phyloP scores from a whole-genome alignment of 2,797 vertebrate genomes.

The Luscinia megarhynchos region DNA sequence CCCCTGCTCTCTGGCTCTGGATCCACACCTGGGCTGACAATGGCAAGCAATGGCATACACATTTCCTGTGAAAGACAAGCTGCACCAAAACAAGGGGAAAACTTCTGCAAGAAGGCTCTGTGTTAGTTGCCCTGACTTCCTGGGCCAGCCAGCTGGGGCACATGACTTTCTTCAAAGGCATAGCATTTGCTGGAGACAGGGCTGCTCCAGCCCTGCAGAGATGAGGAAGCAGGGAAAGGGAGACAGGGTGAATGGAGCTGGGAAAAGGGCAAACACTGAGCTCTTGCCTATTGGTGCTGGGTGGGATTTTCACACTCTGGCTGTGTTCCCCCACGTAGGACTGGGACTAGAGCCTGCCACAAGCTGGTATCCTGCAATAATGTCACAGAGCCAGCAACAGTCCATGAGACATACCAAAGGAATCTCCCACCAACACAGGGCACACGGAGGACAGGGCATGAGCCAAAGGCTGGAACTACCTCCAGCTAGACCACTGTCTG shows the following conservation, averaged over 20 bases:
- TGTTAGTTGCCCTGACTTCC: conserved; percentile 25
- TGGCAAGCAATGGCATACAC: background rate
- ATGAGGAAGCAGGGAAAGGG: background rate
- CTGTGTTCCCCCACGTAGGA: background rate
- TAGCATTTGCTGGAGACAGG: background rate
- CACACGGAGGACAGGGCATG: fast-evolving
- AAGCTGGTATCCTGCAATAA: background rate
- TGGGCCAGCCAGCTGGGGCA: conserved; percentile 22
- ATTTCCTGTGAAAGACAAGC: conserved; percentile 36
- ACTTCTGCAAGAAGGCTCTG: background rate
- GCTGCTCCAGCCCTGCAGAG: background rate
- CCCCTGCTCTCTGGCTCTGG: background rate
- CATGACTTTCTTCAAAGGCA: background rate
- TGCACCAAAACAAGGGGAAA: background rate
- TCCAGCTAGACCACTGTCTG: background rate
- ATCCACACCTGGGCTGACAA: background rate
- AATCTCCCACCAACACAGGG: background rate
- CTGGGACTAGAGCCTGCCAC: background rate
- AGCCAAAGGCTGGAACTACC: background rate
- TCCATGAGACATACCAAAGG: background rate
- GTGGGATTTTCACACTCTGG: background rate
- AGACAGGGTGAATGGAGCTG: background rate
- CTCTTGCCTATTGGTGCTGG: background rate
- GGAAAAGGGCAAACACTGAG: background rate
- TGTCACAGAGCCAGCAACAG: background rate